Evolutionary conservation across 1,140 invertebrate genomes (phyloP), one percentile per base, ranked within the genome.

Genomic region (Gonioctena quinquepunctata): DNA sequence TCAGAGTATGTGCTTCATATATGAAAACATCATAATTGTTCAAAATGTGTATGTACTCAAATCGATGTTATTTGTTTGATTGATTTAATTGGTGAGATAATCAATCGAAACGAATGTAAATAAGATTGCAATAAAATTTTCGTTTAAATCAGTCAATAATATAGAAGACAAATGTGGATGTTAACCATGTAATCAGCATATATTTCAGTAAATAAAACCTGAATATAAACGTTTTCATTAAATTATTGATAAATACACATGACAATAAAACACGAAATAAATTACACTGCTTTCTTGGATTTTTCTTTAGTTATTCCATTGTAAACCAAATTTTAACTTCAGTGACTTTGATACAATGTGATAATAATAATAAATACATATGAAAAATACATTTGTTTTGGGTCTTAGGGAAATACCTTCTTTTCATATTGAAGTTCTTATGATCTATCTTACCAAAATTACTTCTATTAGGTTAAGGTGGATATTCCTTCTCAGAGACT

Each of bases 121-220:
- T 73, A 73, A 70, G 33, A 56, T 67, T 67, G 71, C 68, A 73
- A 73, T 73, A 73, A 73, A 73, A 57, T 66, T 57, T 69, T 42
- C 16, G 69, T 66, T 65, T 66, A 73, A 73, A 73, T 49, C 65
- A 73, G 71, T 73, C 71, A 73, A 73, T 73, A 73, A 73, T 62
- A 66, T 67, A 70, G 67, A 65, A 61, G 25, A 60, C 33, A 54
- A 54, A 57, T n/a, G 67, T 73, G 69, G 70, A 73, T 73, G 71
- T 73, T 70, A 66, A 66, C 62, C 49, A 70, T 70, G 63, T 70
- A 70, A 70, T 52, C 62, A 18, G 54, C 66, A 70, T 70, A 68
- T 70, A 70, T 70, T 70, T 70, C 69, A 70, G 63, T 66, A 70
- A 70, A 70, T 70, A 70, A 70, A 70, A 65, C 25, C 28, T 70